Evolutionary conservation across 64 coral and sea anemone genomes (phyloP), one percentile per base, ranked within the genome.

Genomic region (Pocillopora damicornis): DNA sequence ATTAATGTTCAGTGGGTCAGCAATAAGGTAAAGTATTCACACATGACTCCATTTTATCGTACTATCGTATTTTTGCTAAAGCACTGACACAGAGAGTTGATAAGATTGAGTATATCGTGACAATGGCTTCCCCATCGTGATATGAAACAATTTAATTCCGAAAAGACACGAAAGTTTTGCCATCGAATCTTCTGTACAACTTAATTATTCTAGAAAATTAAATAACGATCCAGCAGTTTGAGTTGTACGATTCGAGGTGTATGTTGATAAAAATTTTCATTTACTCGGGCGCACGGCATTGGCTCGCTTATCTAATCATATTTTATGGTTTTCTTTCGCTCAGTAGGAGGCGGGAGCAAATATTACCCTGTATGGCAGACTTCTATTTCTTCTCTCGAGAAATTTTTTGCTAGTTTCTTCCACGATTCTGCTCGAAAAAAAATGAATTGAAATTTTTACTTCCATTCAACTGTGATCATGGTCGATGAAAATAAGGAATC

Each of bases 221-320:
- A 85, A 85, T 85, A 58, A 65, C 15, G 81, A 85, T 85, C 56
- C 81, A 72, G 51, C 81, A 85, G 56, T 85, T 73, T 85, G 35
- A 26, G 81, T 72, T 72, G 64, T 22, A n/a, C 71, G 65, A 85
- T 72, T 85, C 36, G n/a, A 72, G 64, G 63, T 11, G 11, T 26
- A 37, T 85, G 37, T 85, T 73, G 81, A 85, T 85, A 71, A 68
- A 17, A 38, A 25, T 25, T 85, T 45, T 67, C 72, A 72, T 71
- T 73, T 58, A 57, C 2, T 77, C 58, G 37, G 13, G 35, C 36
- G 11, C 11, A 15, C 71, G 20, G 8, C 37, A 85, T 85, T 85
- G 81, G 81, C 23, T 42, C 23, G 7, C 22, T 15, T 58, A 85
- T 14, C 81, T 71, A 85, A 85, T 85, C 81, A 56, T 58, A 5